A percentile compares a stretch with the other conserved stretches of the same genome.
Conservation (phyloP, 2,113 vertebrate genomes). For the Odontophorus gujanensis region DNA sequence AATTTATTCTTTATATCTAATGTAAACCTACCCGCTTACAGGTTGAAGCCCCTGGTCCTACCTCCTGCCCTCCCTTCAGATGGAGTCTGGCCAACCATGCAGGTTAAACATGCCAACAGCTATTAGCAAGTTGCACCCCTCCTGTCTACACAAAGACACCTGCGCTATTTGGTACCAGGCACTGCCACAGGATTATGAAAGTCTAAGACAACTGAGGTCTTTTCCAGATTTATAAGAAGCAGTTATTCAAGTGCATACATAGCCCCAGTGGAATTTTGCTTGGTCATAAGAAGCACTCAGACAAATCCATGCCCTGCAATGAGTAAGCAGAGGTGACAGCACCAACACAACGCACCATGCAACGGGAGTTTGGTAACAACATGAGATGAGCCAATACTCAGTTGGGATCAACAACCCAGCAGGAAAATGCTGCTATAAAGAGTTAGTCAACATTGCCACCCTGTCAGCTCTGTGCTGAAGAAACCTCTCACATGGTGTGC, state of each 20-base stretch:
- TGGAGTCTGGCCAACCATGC: neutral
- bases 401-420: rapidly evolving
- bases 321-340: neutral
- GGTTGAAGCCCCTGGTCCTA: neutral
- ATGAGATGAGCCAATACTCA: neutral
- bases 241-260: rapidly evolving
- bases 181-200: neutral
- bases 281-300: neutral
- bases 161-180: neutral
- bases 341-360: rapidly evolving
- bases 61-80: neutral
- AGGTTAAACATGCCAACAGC: neutral
- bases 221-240: neutral
- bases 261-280: rapidly evolving
- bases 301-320: neutral
- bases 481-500: neutral
- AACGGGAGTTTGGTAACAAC: neutral
- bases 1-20: neutral
- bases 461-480: neutral
- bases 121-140: neutral
- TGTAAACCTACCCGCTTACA: neutral
- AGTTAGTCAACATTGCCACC: neutral
- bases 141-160: neutral
- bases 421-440: neutral
- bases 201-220: neutral